A percentile compares a stretch with the other conserved stretches of the same genome.
Evolutionary conservation across 92 coral and sea anemone genomes (phyloP).

Genomic region (Anthopleura xanthogrammica): DNA sequence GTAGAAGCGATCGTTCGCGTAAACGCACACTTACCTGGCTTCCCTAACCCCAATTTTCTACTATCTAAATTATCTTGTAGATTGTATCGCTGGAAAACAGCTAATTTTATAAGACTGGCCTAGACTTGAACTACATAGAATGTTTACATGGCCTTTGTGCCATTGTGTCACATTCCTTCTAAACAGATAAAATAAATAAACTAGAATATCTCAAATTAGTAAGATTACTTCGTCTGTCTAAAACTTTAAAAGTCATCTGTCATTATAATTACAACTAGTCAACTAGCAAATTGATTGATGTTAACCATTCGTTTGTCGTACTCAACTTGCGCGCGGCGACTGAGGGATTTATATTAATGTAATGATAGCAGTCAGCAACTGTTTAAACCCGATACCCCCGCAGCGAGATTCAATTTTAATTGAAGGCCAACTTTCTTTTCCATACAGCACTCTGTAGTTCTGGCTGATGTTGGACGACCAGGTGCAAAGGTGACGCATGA

Average conservation of each 20-base stretch:
- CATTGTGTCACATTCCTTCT: not conserved
- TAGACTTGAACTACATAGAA: not conserved
- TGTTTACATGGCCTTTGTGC: constrained; percentile 12
- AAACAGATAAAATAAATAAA: constrained; percentile 5
- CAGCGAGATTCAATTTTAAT: not conserved
- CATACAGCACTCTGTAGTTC: not conserved
- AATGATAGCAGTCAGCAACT: constrained; percentile 25
- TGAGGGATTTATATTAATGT: not conserved
- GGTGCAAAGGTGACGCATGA: constrained; percentile 14
- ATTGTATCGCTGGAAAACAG: not conserved
- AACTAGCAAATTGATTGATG: not conserved
- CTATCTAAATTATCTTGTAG: not conserved
- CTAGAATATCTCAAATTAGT: not conserved
- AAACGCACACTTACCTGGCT: not conserved
- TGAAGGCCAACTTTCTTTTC: not conserved
- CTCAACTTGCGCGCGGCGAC: not conserved
- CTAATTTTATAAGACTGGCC: not conserved
- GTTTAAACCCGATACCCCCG: constrained; percentile 25
- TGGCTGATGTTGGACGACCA: not conserved
- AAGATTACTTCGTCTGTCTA: not conserved
- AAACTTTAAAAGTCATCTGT: constrained; percentile 1
- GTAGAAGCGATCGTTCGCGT: not conserved
- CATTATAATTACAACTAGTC: not conserved
- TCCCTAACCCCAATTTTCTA: not conserved
- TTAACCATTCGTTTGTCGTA: not conserved